phyloP scores from a whole-genome alignment of 2,797 vertebrate species.

The Ceryle rudis region DNA sequence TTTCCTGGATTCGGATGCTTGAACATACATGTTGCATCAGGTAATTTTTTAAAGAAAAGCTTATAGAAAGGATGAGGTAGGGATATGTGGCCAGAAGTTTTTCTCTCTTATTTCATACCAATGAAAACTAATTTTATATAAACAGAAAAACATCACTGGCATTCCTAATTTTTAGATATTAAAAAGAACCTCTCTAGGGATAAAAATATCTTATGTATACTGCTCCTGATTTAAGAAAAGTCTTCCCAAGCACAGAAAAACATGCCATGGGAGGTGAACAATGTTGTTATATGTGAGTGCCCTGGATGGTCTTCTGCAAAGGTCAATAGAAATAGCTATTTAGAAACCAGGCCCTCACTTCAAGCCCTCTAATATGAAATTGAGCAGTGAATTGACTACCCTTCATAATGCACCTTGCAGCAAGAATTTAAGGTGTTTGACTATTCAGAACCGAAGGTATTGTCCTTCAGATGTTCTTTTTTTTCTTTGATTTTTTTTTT shows the following conservation, averaged over 20 bases:
- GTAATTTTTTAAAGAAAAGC: neutral
- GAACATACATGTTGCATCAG: neutral
- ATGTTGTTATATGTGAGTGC: neutral
- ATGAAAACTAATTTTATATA: neutral
- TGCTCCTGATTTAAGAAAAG: neutral
- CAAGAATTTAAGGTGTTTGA: neutral
- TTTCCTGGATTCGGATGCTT: neutral
- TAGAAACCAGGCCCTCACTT: neutral
- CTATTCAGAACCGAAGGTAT: conserved; percentile 17
- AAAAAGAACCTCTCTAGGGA: neutral
- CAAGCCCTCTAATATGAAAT: conserved; percentile 5
- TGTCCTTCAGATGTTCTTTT: neutral
- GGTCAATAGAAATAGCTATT: neutral
- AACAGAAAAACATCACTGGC: neutral
- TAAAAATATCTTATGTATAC: neutral
- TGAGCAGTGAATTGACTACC: neutral
- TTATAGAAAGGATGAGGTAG: neutral
- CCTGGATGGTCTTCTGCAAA: conserved; percentile 9
- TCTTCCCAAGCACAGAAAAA: neutral
- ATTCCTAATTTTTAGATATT: neutral
- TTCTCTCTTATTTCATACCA: neutral
- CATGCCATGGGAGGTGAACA: neutral
- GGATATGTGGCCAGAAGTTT: neutral
- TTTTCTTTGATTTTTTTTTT: neutral
- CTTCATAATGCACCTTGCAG: neutral